phyloP scores from a whole-genome alignment of 2,113 vertebrate genomes.

The Sinosuthora webbiana region DNA sequence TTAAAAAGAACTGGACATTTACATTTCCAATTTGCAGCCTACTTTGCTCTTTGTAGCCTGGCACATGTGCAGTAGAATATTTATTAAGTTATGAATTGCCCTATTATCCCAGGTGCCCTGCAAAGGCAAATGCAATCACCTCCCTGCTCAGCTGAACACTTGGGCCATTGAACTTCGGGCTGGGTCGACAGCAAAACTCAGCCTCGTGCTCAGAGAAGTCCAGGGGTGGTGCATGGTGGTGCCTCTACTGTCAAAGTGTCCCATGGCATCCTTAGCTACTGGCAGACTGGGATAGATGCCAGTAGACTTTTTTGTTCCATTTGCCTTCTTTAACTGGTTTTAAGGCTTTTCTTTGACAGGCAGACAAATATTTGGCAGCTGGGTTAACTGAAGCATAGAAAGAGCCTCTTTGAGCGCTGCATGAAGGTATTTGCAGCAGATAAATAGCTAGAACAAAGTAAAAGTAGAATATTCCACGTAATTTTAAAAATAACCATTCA shows the following conservation, averaged over 20 bases:
- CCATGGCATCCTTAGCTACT: constrained; percentile 15
- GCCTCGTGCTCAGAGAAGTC: background rate
- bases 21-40: constrained; percentile 1
- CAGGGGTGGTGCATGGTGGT: background rate
- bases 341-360: constrained; percentile 36
- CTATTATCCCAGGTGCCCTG: constrained; percentile 44
- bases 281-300: constrained; percentile 12
- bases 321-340: constrained; percentile 29
- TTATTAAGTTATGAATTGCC: constrained; percentile 50
- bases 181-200: background rate
- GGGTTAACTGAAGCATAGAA: constrained; percentile 40
- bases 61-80: constrained; percentile 47
- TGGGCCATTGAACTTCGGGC: background rate
- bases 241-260: background rate
- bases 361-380: constrained; percentile 51
- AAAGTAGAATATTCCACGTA: background rate
- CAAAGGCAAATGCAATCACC: constrained; percentile 12
- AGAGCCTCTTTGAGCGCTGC: background rate
- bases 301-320: constrained; percentile 15
- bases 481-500: background rate
- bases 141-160: constrained; percentile 44
- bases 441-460: background rate
- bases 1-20: constrained; percentile 5
- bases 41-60: constrained; percentile 43
- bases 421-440: constrained; percentile 29